phyloP scores from a whole-genome alignment of 2,113 vertebrate species.

The Psephotus haematonotus region DNA sequence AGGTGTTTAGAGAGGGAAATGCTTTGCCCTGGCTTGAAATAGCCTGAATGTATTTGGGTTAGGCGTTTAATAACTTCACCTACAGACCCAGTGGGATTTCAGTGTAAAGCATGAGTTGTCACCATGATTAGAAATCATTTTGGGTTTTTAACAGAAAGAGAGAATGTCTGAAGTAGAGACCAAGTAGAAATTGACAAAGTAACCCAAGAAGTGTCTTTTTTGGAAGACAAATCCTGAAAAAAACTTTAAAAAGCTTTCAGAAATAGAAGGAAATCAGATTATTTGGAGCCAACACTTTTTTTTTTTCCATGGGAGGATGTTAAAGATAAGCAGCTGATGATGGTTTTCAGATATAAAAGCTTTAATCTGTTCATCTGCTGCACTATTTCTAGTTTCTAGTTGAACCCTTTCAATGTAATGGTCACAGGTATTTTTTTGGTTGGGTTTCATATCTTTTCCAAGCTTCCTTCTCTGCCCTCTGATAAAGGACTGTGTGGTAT shows the following conservation, averaged over 20 bases:
- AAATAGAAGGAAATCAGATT: neutral
- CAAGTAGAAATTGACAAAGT: neutral
- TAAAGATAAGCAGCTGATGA: neutral
- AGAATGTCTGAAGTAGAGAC: neutral
- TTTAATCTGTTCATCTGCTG: neutral
- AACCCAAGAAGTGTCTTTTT: fast-evolving
- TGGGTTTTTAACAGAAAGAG: neutral
- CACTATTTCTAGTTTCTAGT: neutral
- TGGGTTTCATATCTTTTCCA: neutral
- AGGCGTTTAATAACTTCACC: fast-evolving
- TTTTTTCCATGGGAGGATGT: neutral
- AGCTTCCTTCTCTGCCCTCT: neutral
- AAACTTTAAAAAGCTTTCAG: neutral
- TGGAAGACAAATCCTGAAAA: neutral
- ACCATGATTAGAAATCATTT: fast-evolving
- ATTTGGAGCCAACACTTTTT: neutral
- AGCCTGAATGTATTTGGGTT: neutral
- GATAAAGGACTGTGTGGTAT: neutral
- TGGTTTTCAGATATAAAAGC: neutral
- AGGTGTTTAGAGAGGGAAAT: neutral
- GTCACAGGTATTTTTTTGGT: neutral
- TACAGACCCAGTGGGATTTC: neutral
- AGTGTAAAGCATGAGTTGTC: fast-evolving
- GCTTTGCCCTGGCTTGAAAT: neutral
- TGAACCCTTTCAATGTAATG: neutral